Evolutionary conservation across 92 coral and sea anemone species (phyloP), one percentile per base, ranked within the genome.

Genomic region (Porites cylindrica): DNA sequence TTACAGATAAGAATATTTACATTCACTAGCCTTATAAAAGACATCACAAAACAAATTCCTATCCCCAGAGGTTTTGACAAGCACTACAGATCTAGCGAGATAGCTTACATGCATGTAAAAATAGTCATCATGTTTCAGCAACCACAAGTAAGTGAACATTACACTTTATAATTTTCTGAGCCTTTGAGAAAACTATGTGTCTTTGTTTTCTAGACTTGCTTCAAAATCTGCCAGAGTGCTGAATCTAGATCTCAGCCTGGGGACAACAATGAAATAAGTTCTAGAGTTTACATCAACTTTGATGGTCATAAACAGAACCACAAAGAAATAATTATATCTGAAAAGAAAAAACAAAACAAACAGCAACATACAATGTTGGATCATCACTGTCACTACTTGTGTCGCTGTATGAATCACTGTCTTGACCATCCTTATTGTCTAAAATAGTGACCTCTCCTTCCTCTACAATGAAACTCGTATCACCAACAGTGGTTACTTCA

Each of bases 331-430:
- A 66, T 19, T 66, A 16, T 66, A 66, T 2, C 70, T 19, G 20
- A 66, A 66, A 17, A 66, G 24, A 66, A 66, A 66, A 66, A 66
- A 16, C 18, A 23, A 66, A 66, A 66, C 23, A 66, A 66, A 66
- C 23, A 66, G 70, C 70, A 66, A 66, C 20, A 2, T 5, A 66
- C 70, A 14, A 66, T 66, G 70, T 66, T 66, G 70, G 70, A 66
- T 66, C 70, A 66, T 66, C 70, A 66, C 70, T 66, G 70, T 66
- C 70, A 19, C 70, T 66, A 66, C 70, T 66, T 66, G 70, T 66
- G 70, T 66, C 8, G 23, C 70, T 66, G 70, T 66, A 66, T 16
- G 70, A 66, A 66, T 66, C 19, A 66, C 24, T 66, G 70, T 16
- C 23, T 16, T 66, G 70, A 66, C 19, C 70, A 66, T 66, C 70